A percentile compares a stretch with the other conserved stretches of the same genome.
phyloP scores from a whole-genome alignment of 2,888 invertebrate genomes.

The Ennomos erosarius region DNA sequence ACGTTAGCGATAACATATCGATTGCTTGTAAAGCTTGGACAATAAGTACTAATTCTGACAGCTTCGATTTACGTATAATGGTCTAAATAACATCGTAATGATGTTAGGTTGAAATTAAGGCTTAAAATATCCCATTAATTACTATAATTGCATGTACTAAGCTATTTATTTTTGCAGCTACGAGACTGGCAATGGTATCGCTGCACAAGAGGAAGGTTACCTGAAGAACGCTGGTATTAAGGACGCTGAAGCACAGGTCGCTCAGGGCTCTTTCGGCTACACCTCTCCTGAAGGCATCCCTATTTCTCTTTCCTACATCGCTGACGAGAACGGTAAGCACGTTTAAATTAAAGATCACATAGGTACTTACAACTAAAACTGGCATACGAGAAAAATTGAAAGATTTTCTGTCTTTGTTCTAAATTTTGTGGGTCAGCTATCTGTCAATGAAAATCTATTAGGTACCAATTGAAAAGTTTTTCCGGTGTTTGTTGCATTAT shows the following conservation, averaged over 20 bases:
- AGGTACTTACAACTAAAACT: too few relatives aligned
- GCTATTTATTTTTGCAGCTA: conserved; percentile 76
- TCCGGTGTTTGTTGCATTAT: conserved; percentile 11
- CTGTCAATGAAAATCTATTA: not conserved
- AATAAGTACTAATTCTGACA: conserved; percentile 16
- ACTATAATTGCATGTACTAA: conserved; percentile 12
- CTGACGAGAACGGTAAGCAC: conserved; percentile 88
- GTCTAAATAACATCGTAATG: conserved; percentile 30
- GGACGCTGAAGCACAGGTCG: conserved; percentile 87
- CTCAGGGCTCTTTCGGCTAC: conserved; percentile 89
- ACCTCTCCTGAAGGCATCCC: conserved; percentile 90
- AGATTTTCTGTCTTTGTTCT: too few relatives aligned
- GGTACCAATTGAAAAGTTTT: conserved; percentile 6
- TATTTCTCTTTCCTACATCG: conserved; percentile 87
- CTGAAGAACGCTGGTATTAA: conserved; percentile 88
- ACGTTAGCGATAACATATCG: not conserved
- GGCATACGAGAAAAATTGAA: too few relatives aligned
- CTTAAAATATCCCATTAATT: conserved; percentile 8
- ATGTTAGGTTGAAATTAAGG: conserved; percentile 18
- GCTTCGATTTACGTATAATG: conserved; percentile 34
- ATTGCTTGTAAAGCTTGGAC: conserved; percentile 5
- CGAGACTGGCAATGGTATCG: conserved; percentile 91
- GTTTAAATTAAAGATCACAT: not conserved
- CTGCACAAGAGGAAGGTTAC: conserved; percentile 89
- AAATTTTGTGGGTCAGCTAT: not conserved